These are phyloP conservation scores for Megaceryle torquata DNA, from an alignment of 2,113 vertebrate species.

Conservation along the genomic window DNA sequence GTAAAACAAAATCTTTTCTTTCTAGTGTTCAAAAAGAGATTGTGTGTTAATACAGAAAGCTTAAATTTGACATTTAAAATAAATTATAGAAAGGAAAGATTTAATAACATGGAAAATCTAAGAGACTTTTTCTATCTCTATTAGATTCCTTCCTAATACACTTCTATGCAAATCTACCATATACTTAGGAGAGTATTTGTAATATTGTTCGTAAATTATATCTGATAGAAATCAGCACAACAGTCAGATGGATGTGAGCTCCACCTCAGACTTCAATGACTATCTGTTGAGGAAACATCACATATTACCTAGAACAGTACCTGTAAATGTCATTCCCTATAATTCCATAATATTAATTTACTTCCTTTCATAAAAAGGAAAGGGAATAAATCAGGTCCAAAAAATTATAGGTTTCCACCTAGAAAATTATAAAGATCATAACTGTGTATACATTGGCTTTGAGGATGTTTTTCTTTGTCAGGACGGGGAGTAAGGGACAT, in stretches of 20 bases:
- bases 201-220: not conserved
- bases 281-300: not conserved
- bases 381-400: not conserved
- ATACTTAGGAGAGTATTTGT: not conserved
- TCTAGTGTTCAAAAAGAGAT: not conserved
- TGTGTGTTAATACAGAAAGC: not conserved
- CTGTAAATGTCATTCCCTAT: not conserved
- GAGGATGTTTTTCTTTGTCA: fast-evolving
- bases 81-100: not conserved
- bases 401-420: not conserved
- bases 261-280: not conserved
- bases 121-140: not conserved
- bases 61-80: not conserved
- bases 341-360: not conserved
- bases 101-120: not conserved
- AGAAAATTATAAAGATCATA: not conserved
- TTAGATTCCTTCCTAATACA: not conserved
- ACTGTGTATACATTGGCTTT: not conserved
- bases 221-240: not conserved
- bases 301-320: not conserved
- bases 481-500: too few species aligned
- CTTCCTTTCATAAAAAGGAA: not conserved
- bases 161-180: not conserved
- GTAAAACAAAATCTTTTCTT: not conserved
- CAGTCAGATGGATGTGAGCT: not conserved